Evolutionary conservation across 2,113 vertebrate species (phyloP), one percentile per base, ranked within the genome.

Genomic region (Aegotheles bennettii): DNA sequence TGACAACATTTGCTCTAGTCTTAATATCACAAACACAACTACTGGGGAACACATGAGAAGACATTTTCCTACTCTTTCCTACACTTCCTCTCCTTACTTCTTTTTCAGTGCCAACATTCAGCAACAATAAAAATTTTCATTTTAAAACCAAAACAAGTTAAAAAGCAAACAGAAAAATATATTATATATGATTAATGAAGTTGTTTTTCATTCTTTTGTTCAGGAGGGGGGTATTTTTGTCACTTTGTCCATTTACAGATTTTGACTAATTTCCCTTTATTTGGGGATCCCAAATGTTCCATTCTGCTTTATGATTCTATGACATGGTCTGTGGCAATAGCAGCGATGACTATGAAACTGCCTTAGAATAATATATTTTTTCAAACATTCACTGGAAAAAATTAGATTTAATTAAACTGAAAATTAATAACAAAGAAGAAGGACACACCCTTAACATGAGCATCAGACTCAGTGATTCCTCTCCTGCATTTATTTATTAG

Each of bases 171-270:
- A 48, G 11, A 15, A 8, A 50, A 43, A n/a, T 16, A 50, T 10
- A 0, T 20, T 33, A 16, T 11, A 36, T 21, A 9, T 43, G 7
- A 23, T 26, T 50, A 0, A 38, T 29, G 1, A 31, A 23, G 20
- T 35, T 0, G 2, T 33, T 84, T 87, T 87, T 68, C 2, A n/a
- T 57, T 69, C 2, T 1, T 85, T 83, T 70, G 3, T 65, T 69
- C 9, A 57, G 25, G 25, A 45, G 16, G 18, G 19, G 57, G 11
- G 1, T 45, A 47, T 81, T 67, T 75, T 23, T 1, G 3, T 64
- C 10, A 28, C 6, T 67, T 82, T 47, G 6, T 11, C 7, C 1
- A 4, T 28, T 69, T 84, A 53, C 33, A 42, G 20, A 50, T 78
- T 87, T 89, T 70, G 14, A 38, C 10, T 38, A 4, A 25, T 59